Base-by-base conservation (phyloP, 2,888 invertebrate species). In the Mythimna albipuncta region DNA sequence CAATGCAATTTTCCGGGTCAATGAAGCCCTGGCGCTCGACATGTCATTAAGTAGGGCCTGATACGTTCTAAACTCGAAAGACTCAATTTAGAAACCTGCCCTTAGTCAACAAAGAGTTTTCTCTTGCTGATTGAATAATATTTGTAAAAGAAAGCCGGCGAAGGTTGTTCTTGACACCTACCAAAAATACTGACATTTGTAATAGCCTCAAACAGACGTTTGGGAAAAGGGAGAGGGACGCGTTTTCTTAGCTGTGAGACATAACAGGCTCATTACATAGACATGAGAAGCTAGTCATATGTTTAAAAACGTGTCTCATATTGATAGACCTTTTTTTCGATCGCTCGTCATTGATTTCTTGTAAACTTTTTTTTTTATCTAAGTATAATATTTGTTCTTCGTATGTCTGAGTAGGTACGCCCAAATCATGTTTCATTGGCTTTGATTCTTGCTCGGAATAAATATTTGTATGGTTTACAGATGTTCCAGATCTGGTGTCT, bases 391-490 rank as follows among this genome's bases (percentile, higher is more conserved):
- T 64, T 35, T 69, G 61, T 16, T 69, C 21, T 64, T 11, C 38
- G 13, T 59, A 21, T 13, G 38, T 64, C 19, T 35, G 32, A 32
- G 16, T 54, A 19, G 47, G 50, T 59, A 61, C 70, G 50, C 55
- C 35, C 55, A 77, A 77, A 76, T 52, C 70, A 50, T 75, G 64
- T 75, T 64, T 50, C 16, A 21, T 61, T 57, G 47, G 6, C 47
- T 16, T 47, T 47, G 47, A 47, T 47, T 47, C 13, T 16, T 47
- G 16, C 16, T 13, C 47, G 13, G 19, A 41, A 47, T 47, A 16
- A 6, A 47, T 47, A 19, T 47, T 47, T 6, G 47, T 47, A 19
- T 13, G 16, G 47, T 47, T 47, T 47, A 47, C 47, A 47, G 47
- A 47, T 47, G 47, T 47, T 6, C 47, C 6, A 47, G 47, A 47